Evolutionary conservation across 1,140 invertebrate species (phyloP), one percentile per base, ranked within the genome.

Genomic region (Nasonia vitripennis): DNA sequence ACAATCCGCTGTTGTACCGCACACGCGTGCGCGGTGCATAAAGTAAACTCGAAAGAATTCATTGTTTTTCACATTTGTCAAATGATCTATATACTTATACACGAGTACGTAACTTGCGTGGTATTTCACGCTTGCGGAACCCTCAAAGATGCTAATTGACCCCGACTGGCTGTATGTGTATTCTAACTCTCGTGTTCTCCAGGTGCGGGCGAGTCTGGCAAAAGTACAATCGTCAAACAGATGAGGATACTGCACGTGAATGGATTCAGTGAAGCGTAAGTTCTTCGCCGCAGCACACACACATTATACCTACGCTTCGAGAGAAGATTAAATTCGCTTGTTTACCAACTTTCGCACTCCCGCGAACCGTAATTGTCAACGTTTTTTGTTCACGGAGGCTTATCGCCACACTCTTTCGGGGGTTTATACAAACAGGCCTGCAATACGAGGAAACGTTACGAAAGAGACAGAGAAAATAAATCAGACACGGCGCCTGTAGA

Each of bases 241-340:
- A 99, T 99, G 99, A 96, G 98, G 92, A 99, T 99, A 94, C 95
- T 99, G 90, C 99, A 99, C 95, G 98, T 99, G 86, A 98, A 99
- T 95, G 98, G 98, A 88, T 99, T 99, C 95, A 99, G 97, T 92
- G 97, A 98, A 95, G 95, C 96, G 95, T 96, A 94, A 95, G 95
- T 94, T 84, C 80, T 62, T 41, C 23, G 17, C 34, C 23, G n/a
- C 27, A 37, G 34, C 68, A 0, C 41, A 12, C 23, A 31, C 12
- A 45, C 27, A 31, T 37, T 51, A 11, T 17, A n/a, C 77, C 0
- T 4, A 71, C 10, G 68, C 27, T 71, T 20, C 31, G 41, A 62
- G 55, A 62, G 14, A n/a, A 62, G 55, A 62, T 62, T 62, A 62
- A 62, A 17, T 17, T 17, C 5, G 55, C 17, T 62, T 62, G 17